Evolutionary conservation across 2,797 vertebrate species (phyloP).

Genomic region (Microctenopoma lineatum): DNA sequence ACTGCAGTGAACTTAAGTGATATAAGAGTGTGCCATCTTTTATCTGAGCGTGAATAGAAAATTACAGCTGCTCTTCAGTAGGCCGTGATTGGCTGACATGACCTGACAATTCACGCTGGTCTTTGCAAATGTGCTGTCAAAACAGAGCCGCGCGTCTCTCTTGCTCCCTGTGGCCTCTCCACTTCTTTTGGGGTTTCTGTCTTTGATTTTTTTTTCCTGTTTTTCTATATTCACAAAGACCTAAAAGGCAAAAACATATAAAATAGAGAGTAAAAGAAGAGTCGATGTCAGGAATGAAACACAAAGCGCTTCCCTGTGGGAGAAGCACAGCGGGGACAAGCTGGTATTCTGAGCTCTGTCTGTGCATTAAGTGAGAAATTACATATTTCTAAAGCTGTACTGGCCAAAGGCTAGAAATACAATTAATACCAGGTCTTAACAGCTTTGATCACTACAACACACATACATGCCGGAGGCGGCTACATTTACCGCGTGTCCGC

Average conservation of each 20-base stretch:
- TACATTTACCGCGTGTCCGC: slow-evolving; percentile 42
- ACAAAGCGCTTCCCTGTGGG: slow-evolving; percentile 43
- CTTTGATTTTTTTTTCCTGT: slow-evolving; percentile 4
- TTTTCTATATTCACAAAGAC: slow-evolving; percentile 31
- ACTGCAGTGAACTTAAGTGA: background rate
- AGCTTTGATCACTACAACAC: slow-evolving; percentile 10
- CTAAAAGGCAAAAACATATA: slow-evolving; percentile 37
- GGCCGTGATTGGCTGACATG: background rate
- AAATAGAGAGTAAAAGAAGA: slow-evolving; percentile 8
- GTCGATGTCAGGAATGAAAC: slow-evolving; percentile 30
- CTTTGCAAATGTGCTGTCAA: background rate
- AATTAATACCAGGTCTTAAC: slow-evolving; percentile 49
- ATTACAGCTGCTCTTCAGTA: background rate
- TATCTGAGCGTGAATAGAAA: background rate
- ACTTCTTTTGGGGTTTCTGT: background rate
- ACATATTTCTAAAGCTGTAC: slow-evolving; percentile 45
- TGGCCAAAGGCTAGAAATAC: slow-evolving; percentile 59
- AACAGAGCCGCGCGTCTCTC: background rate
- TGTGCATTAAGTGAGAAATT: slow-evolving; percentile 7
- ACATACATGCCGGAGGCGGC: slow-evolving; percentile 35
- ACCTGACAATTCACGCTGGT: background rate
- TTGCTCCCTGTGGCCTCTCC: background rate
- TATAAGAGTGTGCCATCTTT: background rate
- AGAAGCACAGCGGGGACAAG: slow-evolving; percentile 52
- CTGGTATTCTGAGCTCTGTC: slow-evolving; percentile 13